These are phyloP conservation scores for Poecilia gillii DNA, from an alignment of 2,797 vertebrate genomes.

Conservation along the genomic window DNA sequence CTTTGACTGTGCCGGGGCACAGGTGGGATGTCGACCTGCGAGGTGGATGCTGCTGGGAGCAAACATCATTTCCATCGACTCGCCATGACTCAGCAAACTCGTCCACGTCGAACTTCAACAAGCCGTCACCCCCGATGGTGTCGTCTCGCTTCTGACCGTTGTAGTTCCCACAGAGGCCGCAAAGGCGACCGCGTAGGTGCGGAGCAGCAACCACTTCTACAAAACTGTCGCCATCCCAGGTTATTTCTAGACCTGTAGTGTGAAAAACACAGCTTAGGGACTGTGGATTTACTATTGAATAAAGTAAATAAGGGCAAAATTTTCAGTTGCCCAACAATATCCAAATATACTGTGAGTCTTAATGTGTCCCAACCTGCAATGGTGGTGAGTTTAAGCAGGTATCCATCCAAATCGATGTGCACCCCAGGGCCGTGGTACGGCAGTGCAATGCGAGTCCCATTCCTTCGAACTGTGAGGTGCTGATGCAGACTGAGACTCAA, in stretches of 20 bases:
- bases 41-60: slow-evolving; percentile 79
- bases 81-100: slow-evolving; percentile 98
- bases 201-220: slow-evolving; percentile 96
- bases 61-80: slow-evolving; percentile 92
- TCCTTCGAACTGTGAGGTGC: slow-evolving; percentile 94
- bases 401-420: slow-evolving; percentile 93
- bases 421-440: slow-evolving; percentile 91
- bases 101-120: slow-evolving; percentile 96
- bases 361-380: slow-evolving; percentile 83
- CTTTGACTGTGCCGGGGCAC: slow-evolving; percentile 90
- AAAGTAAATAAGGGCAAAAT: not conserved
- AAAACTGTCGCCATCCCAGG: slow-evolving; percentile 98
- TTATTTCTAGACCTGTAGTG: slow-evolving; percentile 91
- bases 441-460: slow-evolving; percentile 91
- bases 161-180: slow-evolving; percentile 97
- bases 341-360: not conserved
- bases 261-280: not conserved
- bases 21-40: slow-evolving; percentile 86
- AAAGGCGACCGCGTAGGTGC: slow-evolving; percentile 91
- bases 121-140: slow-evolving; percentile 91
- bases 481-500: slow-evolving; percentile 91
- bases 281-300: not conserved
- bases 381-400: slow-evolving; percentile 95
- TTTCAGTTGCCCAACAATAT: not conserved
- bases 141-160: slow-evolving; percentile 96